Conservation (phyloP, 2,797 vertebrate genomes). For the Diplodus sargus region DNA sequence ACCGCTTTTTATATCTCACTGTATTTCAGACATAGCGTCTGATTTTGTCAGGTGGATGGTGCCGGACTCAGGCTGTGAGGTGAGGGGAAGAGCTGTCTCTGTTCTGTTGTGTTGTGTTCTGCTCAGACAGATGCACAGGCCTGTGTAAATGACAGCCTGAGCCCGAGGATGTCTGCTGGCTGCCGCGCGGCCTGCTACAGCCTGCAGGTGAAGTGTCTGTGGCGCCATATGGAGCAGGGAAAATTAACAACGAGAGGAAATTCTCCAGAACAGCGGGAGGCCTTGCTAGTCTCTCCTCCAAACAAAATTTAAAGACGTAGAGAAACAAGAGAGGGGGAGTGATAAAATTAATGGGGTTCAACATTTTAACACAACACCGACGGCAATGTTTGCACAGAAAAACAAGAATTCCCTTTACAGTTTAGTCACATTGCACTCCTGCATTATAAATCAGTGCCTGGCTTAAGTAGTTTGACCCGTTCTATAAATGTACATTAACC, state of each 20-base stretch:
- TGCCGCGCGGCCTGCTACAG: constrained; percentile 96
- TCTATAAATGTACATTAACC: constrained; percentile 90
- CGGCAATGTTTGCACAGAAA: constrained; percentile 98
- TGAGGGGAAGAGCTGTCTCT: constrained; percentile 70
- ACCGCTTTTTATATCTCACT: constrained; percentile 24
- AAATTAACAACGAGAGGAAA: constrained; percentile 99
- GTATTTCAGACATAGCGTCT: constrained; percentile 38
- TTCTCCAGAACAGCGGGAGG: constrained; percentile 96
- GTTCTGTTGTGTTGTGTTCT: constrained; percentile 65
- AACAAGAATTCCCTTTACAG: constrained; percentile 89
- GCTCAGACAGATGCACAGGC: constrained; percentile 95
- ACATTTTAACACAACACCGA: constrained; percentile 97
- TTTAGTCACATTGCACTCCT: constrained; percentile 89
- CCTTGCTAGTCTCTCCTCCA: constrained; percentile 87
- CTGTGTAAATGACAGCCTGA: constrained; percentile 98
- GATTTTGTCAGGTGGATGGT: constrained; percentile 63
- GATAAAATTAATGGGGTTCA: constrained; percentile 99
- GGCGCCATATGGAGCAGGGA: constrained; percentile 99
- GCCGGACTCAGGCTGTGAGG: constrained; percentile 71
- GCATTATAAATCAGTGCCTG: constrained; percentile 91
- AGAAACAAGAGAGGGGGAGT: constrained; percentile 92
- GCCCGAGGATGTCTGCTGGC: constrained; percentile 96
- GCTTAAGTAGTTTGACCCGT: constrained; percentile 89
- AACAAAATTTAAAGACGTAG: constrained; percentile 98
- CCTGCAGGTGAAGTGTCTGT: constrained; percentile 99